These are phyloP conservation scores for Apaloderma vittatum DNA, from an alignment of 2,113 vertebrate species.

Conservation along the genomic window DNA sequence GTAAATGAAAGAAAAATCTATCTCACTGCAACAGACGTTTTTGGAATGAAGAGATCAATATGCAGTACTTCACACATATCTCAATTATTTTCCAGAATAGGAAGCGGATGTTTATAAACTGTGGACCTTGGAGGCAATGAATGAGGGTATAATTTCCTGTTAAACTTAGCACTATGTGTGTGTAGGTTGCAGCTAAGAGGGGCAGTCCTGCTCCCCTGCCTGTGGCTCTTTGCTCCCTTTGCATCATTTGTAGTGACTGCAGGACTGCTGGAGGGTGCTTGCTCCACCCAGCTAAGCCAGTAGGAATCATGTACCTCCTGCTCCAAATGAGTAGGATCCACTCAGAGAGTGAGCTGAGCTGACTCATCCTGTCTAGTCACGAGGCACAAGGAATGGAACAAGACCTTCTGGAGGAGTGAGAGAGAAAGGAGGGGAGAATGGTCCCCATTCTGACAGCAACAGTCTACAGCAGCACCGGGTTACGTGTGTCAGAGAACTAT, in stretches of 20 bases:
- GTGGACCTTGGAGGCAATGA: neutral
- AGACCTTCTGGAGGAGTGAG: neutral
- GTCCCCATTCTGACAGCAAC: neutral
- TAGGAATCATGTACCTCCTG: neutral
- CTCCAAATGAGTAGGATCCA: neutral
- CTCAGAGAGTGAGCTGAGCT: neutral
- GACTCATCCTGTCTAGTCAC: neutral
- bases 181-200: slow-evolving; percentile 66
- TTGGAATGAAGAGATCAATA: neutral
- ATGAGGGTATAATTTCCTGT: slow-evolving; percentile 52
- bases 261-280: neutral
- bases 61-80: neutral
- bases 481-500: neutral
- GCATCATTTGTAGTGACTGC: neutral
- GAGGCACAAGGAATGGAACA: neutral
- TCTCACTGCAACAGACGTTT: neutral
- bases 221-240: neutral
- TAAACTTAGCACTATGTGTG: slow-evolving; percentile 71
- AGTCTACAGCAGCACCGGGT: neutral
- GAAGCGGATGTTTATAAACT: slow-evolving; percentile 52
- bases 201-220: slow-evolving; percentile 9
- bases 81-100: slow-evolving; percentile 47
- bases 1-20: neutral
- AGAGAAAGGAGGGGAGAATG: neutral
- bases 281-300: neutral